Conservation (phyloP, 2,113 vertebrate species). For the Poeciliopsis turrubarensis region DNA sequence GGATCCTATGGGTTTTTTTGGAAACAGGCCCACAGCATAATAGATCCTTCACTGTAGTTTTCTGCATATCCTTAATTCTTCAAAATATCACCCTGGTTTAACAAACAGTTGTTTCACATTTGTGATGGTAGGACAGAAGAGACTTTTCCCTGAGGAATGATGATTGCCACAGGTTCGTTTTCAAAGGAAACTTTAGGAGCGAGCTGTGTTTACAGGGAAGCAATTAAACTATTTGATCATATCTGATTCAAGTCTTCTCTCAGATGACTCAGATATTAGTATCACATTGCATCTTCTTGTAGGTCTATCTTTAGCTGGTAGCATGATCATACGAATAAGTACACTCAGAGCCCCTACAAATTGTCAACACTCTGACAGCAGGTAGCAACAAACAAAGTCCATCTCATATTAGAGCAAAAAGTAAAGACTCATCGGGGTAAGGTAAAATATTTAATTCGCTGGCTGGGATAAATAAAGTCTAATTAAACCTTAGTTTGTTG, state of each 20-base stretch:
- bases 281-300: neutral
- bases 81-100: too few species aligned
- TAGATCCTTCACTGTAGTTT: neutral
- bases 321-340: neutral
- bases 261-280: neutral
- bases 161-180: too few species aligned
- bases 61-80: too few species aligned
- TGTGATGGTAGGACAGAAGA: too few species aligned
- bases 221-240: neutral
- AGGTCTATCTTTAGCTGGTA: neutral
- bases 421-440: neutral
- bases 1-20: neutral
- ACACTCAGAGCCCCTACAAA: neutral
- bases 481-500: conserved; percentile 4
- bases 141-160: too few species aligned
- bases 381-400: neutral
- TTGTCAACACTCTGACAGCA: neutral
- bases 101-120: too few species aligned
- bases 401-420: neutral
- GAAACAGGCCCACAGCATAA: neutral
- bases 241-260: neutral
- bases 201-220: neutral
- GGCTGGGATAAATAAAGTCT: neutral
- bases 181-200: too few species aligned
- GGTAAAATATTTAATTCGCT: neutral